phyloP scores from a whole-genome alignment of 1,140 invertebrate genomes.

The Drosophila suzukii region DNA sequence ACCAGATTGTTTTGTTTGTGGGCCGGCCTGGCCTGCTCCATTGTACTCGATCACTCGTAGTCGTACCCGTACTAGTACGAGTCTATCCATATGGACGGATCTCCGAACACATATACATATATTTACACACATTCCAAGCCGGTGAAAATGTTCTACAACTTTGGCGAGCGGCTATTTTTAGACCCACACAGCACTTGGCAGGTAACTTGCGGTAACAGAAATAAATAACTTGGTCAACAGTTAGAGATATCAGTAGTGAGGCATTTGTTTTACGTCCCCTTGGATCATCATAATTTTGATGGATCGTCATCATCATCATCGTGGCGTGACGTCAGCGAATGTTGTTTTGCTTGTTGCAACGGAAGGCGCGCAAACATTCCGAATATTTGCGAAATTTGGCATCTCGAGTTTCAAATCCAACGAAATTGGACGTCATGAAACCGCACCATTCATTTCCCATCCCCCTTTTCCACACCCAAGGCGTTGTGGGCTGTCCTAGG shows the following conservation, averaged over 20 bases:
- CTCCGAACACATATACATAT: neutral
- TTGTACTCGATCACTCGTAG: conserved; percentile 1
- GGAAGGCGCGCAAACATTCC: conserved; percentile 10
- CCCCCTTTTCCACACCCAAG: neutral
- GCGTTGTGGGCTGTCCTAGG: conserved; percentile 41
- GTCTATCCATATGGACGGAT: neutral
- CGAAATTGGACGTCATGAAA: neutral
- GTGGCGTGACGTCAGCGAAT: conserved; percentile 19
- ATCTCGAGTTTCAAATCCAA: conserved; percentile 4
- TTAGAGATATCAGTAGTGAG: neutral
- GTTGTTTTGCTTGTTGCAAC: conserved; percentile 13
- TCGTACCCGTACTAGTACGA: neutral
- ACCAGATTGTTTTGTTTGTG: conserved; percentile 51
- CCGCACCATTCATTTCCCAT: neutral
- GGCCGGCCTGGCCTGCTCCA: conserved; percentile 17
- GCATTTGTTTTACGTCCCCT: neutral
- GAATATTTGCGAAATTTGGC: conserved; percentile 19
- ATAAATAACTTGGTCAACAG: conserved; percentile 26
- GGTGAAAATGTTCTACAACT: conserved; percentile 41
- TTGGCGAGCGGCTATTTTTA: conserved; percentile 45
- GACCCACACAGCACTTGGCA: neutral
- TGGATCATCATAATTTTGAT: neutral
- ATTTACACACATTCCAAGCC: conserved; percentile 42
- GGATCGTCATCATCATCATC: conserved; percentile 4
- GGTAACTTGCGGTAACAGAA: conserved; percentile 8